phyloP scores from a whole-genome alignment of 2,888 invertebrate species.

The Polylopha cassiicola region DNA sequence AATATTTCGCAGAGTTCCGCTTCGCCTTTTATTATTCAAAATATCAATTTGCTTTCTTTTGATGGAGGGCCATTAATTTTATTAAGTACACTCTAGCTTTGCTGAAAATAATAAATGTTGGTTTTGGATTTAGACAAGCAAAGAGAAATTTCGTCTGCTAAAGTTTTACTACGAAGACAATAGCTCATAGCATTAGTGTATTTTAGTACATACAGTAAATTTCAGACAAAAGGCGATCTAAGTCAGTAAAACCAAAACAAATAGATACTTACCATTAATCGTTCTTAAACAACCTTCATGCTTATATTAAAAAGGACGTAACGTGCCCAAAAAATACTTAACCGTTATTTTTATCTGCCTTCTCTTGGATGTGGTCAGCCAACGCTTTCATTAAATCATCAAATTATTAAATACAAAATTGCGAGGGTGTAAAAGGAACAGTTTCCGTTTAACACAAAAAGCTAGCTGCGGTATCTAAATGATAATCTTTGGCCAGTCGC shows the following conservation, averaged over 20 bases:
- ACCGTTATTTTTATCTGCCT: too few relatives aligned
- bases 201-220: too few relatives aligned
- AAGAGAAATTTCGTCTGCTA: background rate
- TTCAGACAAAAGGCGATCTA: too few relatives aligned
- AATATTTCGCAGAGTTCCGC: slow-evolving; percentile 63
- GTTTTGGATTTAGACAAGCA: slow-evolving; percentile 4
- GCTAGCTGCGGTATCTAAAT: slow-evolving; percentile 67
- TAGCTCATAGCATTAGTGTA: too few relatives aligned
- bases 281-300: too few relatives aligned
- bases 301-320: too few relatives aligned
- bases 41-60: slow-evolving; percentile 74
- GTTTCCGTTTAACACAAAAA: slow-evolving; percentile 60
- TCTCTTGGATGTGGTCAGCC: slow-evolving; percentile 10
- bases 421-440: slow-evolving; percentile 45
- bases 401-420: slow-evolving; percentile 16
- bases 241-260: too few relatives aligned
- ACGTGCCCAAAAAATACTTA: too few relatives aligned
- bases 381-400: slow-evolving; percentile 21
- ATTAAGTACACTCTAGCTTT: slow-evolving; percentile 33
- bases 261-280: too few relatives aligned
- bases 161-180: too few relatives aligned
- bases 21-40: slow-evolving; percentile 74
- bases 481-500: slow-evolving; percentile 74
- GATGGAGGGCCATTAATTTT: slow-evolving; percentile 39
- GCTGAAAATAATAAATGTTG: slow-evolving; percentile 11